phyloP scores from a whole-genome alignment of 2,113 vertebrate species.

The rabbit (Oryctolagus cuniculus) region mOryCun1.1 NC_091438.1:70274001-70274500 shows the following conservation, averaged over 20 bases:
- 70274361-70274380: not conserved
- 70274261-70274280: slow-evolving; percentile 24
- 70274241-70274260: not conserved
- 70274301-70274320: not conserved
- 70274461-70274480: not conserved
- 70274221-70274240: not conserved
- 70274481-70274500: not conserved
- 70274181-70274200: too few relatives aligned
- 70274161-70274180: too few relatives aligned
- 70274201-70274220: too few relatives aligned
- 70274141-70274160: too few relatives aligned
- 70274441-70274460: not conserved
- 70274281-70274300: slow-evolving; percentile 1
- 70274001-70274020: not conserved
- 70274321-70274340: not conserved
- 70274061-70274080: not conserved
- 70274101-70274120: not conserved
- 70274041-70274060: not conserved
- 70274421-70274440: not conserved
- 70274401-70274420: not conserved
- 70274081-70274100: not conserved
- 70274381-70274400: not conserved
- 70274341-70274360: not conserved
- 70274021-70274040: not conserved
- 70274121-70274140: not conserved